Evolutionary conservation across 2,888 invertebrate genomes (phyloP), one percentile per base, ranked within the genome.

Genomic region (Tricholauxania praeusta): DNA sequence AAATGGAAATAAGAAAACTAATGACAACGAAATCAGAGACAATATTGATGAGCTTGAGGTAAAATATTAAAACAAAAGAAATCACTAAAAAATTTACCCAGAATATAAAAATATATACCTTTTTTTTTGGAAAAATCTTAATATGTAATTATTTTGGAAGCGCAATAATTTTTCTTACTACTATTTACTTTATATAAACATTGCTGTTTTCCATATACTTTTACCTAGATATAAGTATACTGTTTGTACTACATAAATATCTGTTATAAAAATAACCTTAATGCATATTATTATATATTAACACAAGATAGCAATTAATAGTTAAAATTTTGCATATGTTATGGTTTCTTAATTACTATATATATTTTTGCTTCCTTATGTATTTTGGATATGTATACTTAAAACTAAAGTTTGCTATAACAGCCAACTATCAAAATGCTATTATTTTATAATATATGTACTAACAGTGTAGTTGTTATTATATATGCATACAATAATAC

Each of bases 11-110:
- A 81, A 82, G 72, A 79, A 81, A 72, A 49, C 81, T 22, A 66
- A 78, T 66, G 84, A 85, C 2, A 87, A 87, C 73, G 87, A 86
- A 78, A 83, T 85, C 62, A 80, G 80, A 71, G 81, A 75, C 74
- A 79, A 86, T 76, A 81, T 85, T 74, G 83, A 85, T 79, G 85
- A 82, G 73, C 81, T 78, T 75, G 83, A 87, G 87, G 87, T 87
- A 87, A 86, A 86, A 81, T 81, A 79, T 72, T 78, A 79, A 77
- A 69, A 62, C n/a, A 39, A 32, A 15, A 52, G 57, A 66, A 52
- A 14, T 10, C 12, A 19, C 8, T 22, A 57, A 7, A 57, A 28
- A 57, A 62, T 62, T 12, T 17, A 15, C 12, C 15, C 15, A 17
- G 12, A 17, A 62, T n/a, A 63, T 15, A 55, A 6, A 55, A 19